phyloP scores from a whole-genome alignment of 2,888 invertebrate genomes.

The Drosophila meridionalis region DNA sequence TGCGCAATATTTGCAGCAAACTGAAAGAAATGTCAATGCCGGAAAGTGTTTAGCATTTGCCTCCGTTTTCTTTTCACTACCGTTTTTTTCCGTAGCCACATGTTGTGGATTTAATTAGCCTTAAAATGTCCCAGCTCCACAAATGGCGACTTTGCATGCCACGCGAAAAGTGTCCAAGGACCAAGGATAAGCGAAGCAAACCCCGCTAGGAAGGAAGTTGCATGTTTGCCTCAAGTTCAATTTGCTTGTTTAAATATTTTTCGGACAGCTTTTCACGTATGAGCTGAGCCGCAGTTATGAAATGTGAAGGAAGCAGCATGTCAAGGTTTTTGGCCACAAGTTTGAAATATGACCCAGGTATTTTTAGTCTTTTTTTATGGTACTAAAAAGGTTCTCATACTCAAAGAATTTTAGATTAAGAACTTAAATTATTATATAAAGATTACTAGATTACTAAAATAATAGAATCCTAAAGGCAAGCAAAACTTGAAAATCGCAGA shows the following conservation, averaged over 20 bases:
- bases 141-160: slow-evolving; percentile 70
- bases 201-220: slow-evolving; percentile 69
- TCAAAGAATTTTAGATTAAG: too few relatives aligned
- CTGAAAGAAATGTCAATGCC: slow-evolving; percentile 72
- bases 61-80: background rate
- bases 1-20: slow-evolving; percentile 65
- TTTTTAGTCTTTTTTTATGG: slow-evolving; percentile 61
- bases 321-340: slow-evolving; percentile 29
- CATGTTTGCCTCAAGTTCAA: slow-evolving; percentile 75
- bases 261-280: slow-evolving; percentile 46
- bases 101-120: slow-evolving; percentile 74
- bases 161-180: slow-evolving; percentile 40
- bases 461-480: too few relatives aligned
- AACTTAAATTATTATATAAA: too few relatives aligned
- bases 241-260: slow-evolving; percentile 71
- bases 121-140: slow-evolving; percentile 53
- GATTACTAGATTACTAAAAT: too few relatives aligned
- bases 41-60: slow-evolving; percentile 74
- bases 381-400: too few relatives aligned
- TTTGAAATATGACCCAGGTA: slow-evolving; percentile 64
- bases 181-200: slow-evolving; percentile 63
- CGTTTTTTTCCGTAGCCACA: slow-evolving; percentile 30
- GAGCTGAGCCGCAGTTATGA: slow-evolving; percentile 15
- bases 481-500: too few relatives aligned
- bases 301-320: slow-evolving; percentile 12